phyloP scores from a whole-genome alignment of 2,888 invertebrate species.

The Meloe dianella region DNA sequence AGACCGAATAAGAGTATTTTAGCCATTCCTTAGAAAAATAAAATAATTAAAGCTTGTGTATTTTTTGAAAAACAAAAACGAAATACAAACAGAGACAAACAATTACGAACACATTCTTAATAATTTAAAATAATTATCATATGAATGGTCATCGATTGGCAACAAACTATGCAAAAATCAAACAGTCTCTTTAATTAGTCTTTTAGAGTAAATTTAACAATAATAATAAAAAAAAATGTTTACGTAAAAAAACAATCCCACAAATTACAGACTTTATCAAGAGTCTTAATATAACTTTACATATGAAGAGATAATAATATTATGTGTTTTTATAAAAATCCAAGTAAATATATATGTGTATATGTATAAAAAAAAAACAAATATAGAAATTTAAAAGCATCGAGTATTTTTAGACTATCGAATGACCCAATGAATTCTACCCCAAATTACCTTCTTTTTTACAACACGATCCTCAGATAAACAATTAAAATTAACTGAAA shows the following conservation, averaged over 20 bases:
- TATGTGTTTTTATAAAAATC: constrained; percentile 2
- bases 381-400: neutral
- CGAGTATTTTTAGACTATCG: neutral
- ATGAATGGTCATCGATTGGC: too few species aligned
- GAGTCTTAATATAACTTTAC: neutral
- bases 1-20: constrained; percentile 19
- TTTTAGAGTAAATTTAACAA: constrained; percentile 22
- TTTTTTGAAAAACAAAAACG: neutral
- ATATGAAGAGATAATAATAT: neutral
- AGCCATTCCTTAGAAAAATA: neutral
- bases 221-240: constrained; percentile 10
- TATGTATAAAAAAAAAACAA: neutral
- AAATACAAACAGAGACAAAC: too few species aligned
- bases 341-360: constrained; percentile 5
- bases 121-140: neutral
- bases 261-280: constrained; percentile 13
- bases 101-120: constrained; percentile 10
- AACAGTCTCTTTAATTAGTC: constrained; percentile 33
- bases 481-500: too few species aligned
- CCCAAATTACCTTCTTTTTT: neutral
- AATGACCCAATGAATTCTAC: neutral
- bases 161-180: constrained; percentile 30
- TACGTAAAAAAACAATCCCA: constrained; percentile 28
- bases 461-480: too few species aligned
- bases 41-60: neutral